Percentiles rank a stretch among this genome's conserved stretches.
Evolutionary conservation across 2,113 vertebrate genomes (phyloP).

Genomic region (Nothoprocta pentlandii): DNA sequence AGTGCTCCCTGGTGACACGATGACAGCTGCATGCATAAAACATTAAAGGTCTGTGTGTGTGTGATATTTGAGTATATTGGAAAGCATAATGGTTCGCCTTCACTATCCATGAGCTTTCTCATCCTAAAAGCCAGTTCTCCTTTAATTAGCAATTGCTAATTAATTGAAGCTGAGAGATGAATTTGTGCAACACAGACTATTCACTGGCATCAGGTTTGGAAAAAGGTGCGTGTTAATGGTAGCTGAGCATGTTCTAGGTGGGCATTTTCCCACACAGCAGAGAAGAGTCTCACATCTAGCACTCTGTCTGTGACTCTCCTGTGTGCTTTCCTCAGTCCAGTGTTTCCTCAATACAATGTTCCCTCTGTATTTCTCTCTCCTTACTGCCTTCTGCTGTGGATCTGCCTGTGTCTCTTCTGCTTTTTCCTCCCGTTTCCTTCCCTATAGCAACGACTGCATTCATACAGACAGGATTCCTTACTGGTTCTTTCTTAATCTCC

Average conservation of each 20-base stretch:
- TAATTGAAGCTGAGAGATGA: neutral
- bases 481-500: neutral
- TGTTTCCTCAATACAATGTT: neutral
- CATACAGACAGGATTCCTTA: neutral
- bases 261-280: neutral
- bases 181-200: neutral
- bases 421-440: neutral
- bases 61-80: neutral
- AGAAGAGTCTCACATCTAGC: neutral
- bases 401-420: neutral
- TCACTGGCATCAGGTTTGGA: neutral
- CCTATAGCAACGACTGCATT: neutral
- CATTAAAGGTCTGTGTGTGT: slow-evolving; percentile 66
- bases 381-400: neutral
- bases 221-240: neutral
- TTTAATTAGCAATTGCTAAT: neutral
- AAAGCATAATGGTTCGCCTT: neutral
- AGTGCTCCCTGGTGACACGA: slow-evolving; percentile 77
- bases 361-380: neutral
- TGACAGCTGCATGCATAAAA: slow-evolving; percentile 63
- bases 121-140: neutral
- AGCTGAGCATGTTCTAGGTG: neutral
- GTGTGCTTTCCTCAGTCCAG: neutral
- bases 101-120: neutral
- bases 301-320: neutral